Percentiles rank a stretch among this genome's conserved stretches.
Evolutionary conservation across 2,888 invertebrate species (phyloP).

Genomic region (Sphaerophoria taeniata): DNA sequence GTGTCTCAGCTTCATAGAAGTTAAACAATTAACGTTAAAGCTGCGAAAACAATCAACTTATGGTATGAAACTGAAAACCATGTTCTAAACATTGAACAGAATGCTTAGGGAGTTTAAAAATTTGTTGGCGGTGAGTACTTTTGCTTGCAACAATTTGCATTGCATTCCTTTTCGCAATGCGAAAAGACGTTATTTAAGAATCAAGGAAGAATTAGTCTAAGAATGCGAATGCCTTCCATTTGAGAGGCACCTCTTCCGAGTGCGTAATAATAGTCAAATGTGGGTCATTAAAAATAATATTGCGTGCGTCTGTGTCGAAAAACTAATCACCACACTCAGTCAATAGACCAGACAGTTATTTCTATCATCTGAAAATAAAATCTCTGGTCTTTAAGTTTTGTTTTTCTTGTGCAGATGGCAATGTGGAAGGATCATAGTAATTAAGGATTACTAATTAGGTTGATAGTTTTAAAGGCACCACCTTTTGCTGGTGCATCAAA

Average conservation of each 20-base stretch:
- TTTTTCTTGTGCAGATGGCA: background rate
- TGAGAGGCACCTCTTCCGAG: background rate
- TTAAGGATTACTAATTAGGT: constrained; percentile 43
- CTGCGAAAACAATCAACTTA: constrained; percentile 11
- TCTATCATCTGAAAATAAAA: constrained; percentile 12
- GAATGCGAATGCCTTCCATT: background rate
- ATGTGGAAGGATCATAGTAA: constrained; percentile 8
- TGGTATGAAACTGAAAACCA: constrained; percentile 20
- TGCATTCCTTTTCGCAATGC: constrained; percentile 1
- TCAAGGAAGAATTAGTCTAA: constrained; percentile 18
- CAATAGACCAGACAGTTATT: background rate
- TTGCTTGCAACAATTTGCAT: background rate
- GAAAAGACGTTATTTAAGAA: constrained; percentile 22
- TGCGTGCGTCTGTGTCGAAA: background rate
- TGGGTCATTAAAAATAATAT: constrained; percentile 40
- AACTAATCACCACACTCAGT: background rate
- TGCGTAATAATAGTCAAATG: constrained; percentile 1
- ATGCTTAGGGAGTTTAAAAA: no score
- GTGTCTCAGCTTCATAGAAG: constrained; percentile 31
- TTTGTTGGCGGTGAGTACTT: background rate
- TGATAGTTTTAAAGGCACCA: constrained; percentile 25
- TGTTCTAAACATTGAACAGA: background rate
- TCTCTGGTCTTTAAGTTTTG: background rate
- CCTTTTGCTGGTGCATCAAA: constrained; percentile 7
- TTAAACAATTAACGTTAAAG: constrained; percentile 55